These are phyloP conservation scores for Monomorium pharaonis DNA, from an alignment of 1,140 invertebrate species.

Conservation along the genomic window DNA sequence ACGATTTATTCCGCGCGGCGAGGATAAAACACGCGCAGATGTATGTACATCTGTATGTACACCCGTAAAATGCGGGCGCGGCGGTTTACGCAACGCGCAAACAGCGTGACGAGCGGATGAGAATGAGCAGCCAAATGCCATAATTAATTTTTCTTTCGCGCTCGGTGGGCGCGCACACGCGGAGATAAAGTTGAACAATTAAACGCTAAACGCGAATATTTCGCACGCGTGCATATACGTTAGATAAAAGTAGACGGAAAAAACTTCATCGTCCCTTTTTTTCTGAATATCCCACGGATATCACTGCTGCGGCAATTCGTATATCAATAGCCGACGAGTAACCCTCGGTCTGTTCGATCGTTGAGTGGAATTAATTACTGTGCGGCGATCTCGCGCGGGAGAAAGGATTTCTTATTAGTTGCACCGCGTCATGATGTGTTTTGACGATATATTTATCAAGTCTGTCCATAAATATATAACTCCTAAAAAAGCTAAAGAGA, in stretches of 20 bases:
- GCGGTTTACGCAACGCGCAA: neutral
- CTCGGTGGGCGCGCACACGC: neutral
- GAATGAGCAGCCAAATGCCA: conserved; percentile 5
- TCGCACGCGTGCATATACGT: neutral
- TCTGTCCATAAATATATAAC: neutral
- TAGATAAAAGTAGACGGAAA: conserved; percentile 6
- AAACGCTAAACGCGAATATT: neutral
- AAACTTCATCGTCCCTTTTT: neutral
- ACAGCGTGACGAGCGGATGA: neutral
- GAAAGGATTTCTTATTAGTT: conserved; percentile 27
- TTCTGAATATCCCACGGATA: no score
- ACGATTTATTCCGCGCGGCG: conserved; percentile 51
- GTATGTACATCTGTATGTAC: neutral
- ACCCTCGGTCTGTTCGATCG: conserved; percentile 4
- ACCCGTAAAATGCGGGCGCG: no score
- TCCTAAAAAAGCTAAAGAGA: no score
- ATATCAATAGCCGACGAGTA: conserved; percentile 6
- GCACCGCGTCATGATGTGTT: no score
- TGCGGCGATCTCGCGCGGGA: neutral
- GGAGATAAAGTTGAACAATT: conserved; percentile 46
- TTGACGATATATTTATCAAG: neutral
- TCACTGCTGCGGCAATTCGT: neutral
- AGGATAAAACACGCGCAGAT: neutral
- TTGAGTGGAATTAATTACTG: conserved; percentile 43
- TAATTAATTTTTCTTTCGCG: conserved; percentile 60